Base-by-base conservation (phyloP, 2,888 invertebrate genomes). In the Macrosiphum euphorbiae region DNA sequence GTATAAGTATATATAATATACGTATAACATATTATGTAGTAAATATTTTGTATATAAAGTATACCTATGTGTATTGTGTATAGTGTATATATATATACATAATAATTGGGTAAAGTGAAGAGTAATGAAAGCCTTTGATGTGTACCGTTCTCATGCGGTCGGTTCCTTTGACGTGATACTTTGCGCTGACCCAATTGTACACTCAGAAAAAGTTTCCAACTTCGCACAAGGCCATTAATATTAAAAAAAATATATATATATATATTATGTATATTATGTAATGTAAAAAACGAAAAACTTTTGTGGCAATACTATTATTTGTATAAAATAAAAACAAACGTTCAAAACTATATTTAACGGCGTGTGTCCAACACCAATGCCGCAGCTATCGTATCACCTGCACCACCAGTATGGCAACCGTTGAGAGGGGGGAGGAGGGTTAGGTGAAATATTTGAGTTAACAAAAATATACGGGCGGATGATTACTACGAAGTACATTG, bases 81-180 rank as follows among this genome's bases (percentile, higher is more conserved):
- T 52, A 16, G 44, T 44, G 44, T 78, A 26, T 26, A 35, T 52
- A 52, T 41, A 5, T 84, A 11, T 90, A 35, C 3, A 85, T 44
- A 55, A 91, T 85, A 91, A 91, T 91, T 78, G 84, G 55, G 44
- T 84, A 85, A 67, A 91, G 55, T 85, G 91, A 91, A 91, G 84
- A 85, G 85, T 91, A 85, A 91, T 44, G 91, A 91, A 84, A 85
- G 44, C 85, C 78, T 85, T 91, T 91, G 91, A 44, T 85, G 85
- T 55, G 44, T 91, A 52, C 78, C 50, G 26, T 47, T 84, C 47
- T 67, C 50, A 35, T 78, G 78, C 50, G 78, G 90, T 90, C 78
- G 78, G 35, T 78, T 67, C 90, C 47, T 90, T 90, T 90, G 90
- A 90, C 90, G 61, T 35, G 90, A 85, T 91, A 91, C 41, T 84